Evolutionary conservation across 2,797 vertebrate genomes (phyloP).

Genomic region (Sebastes hopkinsi): DNA sequence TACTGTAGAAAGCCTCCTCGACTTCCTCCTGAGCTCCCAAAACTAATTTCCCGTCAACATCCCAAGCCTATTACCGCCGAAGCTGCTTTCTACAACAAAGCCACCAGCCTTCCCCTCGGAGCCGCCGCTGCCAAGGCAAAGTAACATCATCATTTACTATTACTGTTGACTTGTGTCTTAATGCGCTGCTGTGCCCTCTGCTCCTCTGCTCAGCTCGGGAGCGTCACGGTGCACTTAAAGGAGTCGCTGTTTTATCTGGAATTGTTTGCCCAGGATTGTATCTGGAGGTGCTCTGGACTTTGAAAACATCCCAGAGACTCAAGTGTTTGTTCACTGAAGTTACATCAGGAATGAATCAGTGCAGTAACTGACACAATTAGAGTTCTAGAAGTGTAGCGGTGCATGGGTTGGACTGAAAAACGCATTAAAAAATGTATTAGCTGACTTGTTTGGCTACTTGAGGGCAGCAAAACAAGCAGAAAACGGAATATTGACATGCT

Average conservation of each 20-base stretch:
- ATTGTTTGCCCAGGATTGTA: conserved; percentile 40
- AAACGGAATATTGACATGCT: background rate
- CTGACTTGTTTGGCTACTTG: background rate
- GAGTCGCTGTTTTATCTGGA: conserved; percentile 17
- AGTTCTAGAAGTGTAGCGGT: background rate
- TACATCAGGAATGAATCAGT: background rate
- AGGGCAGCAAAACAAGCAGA: background rate
- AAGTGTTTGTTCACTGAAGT: conserved; percentile 26
- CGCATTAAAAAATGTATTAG: background rate
- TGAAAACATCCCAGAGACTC: background rate
- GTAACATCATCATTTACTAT: conserved; percentile 67
- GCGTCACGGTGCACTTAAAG: conserved; percentile 24
- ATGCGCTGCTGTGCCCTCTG: conserved; percentile 43
- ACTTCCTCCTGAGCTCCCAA: conserved; percentile 65
- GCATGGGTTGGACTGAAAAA: background rate
- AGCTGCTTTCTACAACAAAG: conserved; percentile 52
- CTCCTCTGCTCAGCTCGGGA: conserved; percentile 22
- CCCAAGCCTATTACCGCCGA: conserved; percentile 64
- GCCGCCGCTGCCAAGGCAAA: conserved; percentile 45
- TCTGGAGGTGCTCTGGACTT: conserved; percentile 14
- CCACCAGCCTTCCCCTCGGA: conserved; percentile 27
- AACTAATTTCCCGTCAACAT: conserved; percentile 75
- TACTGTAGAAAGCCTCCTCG: conserved; percentile 38
- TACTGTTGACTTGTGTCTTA: conserved; percentile 63
- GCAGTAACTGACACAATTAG: background rate